Percentiles rank a stretch among this genome's conserved stretches.
These are phyloP conservation scores for Drosophila kepulauana DNA, from an alignment of 1,140 invertebrate genomes.

Conservation along the genomic window DNA sequence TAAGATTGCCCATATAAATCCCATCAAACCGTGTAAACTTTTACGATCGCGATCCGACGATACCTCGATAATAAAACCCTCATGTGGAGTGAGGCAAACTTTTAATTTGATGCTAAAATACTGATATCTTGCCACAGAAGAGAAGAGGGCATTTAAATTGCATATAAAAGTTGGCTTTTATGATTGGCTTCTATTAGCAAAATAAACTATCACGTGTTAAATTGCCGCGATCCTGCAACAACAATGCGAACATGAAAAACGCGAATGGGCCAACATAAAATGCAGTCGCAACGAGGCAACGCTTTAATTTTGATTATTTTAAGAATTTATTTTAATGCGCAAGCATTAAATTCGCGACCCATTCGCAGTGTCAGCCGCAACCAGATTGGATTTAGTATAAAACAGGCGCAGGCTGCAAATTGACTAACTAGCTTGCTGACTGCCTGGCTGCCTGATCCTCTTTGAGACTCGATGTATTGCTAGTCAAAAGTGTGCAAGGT, in stretches of 20 bases:
- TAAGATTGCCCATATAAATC: constrained; percentile 52
- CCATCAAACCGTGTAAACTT: constrained; percentile 42
- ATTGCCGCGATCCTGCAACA: constrained; percentile 58
- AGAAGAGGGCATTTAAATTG: constrained; percentile 60
- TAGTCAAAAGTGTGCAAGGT: constrained; percentile 52
- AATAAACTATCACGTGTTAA: constrained; percentile 81
- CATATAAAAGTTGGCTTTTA: constrained; percentile 79
- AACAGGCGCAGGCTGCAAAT: constrained; percentile 17
- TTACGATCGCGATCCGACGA: constrained; percentile 31
- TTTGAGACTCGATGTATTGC: constrained; percentile 2
- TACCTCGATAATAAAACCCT: constrained; percentile 22
- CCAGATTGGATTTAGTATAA: constrained; percentile 33
- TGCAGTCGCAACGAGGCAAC: constrained; percentile 26
- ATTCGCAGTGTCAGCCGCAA: neutral
- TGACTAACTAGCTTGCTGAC: constrained; percentile 19
- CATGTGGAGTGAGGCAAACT: constrained; percentile 19
- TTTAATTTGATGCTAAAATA: constrained; percentile 81
- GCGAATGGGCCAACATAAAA: constrained; percentile 2
- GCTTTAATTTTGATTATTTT: constrained; percentile 35
- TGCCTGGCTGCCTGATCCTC: constrained; percentile 18
- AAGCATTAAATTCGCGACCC: constrained; percentile 8
- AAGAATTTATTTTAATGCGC: constrained; percentile 50
- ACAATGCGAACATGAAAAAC: constrained; percentile 5
- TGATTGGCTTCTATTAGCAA: constrained; percentile 77
- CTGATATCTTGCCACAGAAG: constrained; percentile 41